Percentiles rank a stretch among this genome's conserved stretches.
These are phyloP conservation scores for Luperina testacea DNA, from an alignment of 2,888 invertebrate species.

Conservation along the genomic window DNA sequence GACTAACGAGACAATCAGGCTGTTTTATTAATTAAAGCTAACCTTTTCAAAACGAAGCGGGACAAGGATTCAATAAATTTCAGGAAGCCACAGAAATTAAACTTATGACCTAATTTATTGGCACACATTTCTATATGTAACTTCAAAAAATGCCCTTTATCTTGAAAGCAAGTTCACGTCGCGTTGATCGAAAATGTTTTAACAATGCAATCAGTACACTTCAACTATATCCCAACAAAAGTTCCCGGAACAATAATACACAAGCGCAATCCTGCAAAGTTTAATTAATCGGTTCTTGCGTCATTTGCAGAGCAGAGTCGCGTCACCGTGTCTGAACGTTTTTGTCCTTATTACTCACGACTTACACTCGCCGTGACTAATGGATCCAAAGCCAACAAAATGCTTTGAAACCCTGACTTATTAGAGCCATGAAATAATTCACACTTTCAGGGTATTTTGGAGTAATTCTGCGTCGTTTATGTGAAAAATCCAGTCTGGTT, in stretches of 20 bases:
- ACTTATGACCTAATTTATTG: background rate
- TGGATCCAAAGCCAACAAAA: conserved; percentile 60
- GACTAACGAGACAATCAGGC: too few species aligned
- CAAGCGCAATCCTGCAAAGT: conserved; percentile 22
- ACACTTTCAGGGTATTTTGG: conserved; percentile 39
- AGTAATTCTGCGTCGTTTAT: conserved; percentile 38
- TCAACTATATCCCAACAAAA: conserved; percentile 12
- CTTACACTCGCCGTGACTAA: conserved; percentile 58
- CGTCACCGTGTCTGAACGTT: conserved; percentile 50
- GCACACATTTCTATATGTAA: too few species aligned
- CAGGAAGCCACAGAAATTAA: background rate
- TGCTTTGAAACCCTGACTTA: conserved; percentile 45
- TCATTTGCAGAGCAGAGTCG: conserved; percentile 53
- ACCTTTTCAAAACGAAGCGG: too few species aligned
- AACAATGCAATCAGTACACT: conserved; percentile 24
- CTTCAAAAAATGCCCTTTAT: background rate
- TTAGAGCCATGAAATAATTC: conserved; percentile 52
- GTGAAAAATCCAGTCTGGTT: conserved; percentile 34
- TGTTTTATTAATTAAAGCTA: background rate
- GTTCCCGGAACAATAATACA: conserved; percentile 29
- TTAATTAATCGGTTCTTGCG: conserved; percentile 58
- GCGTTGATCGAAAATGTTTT: background rate
- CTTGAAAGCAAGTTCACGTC: background rate
- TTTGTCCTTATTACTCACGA: conserved; percentile 63
- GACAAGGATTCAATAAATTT: too few species aligned